Base-by-base conservation (phyloP, 2,113 vertebrate species). In the Rhinolophus sinicus region DNA sequence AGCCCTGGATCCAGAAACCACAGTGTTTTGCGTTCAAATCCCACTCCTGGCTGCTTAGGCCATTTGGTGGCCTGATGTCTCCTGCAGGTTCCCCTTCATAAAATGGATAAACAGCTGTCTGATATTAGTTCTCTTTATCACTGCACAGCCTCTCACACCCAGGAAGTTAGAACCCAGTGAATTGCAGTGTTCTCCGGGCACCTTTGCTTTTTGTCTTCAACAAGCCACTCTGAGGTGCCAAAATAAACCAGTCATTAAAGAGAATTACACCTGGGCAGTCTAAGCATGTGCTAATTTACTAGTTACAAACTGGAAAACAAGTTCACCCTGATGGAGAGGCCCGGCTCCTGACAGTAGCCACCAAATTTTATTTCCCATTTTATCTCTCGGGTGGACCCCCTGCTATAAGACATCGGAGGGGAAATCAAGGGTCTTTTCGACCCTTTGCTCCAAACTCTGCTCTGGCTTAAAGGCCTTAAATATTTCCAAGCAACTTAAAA, bases 231-330 rank as follows among this genome's bases (percentile, higher is more conserved):
- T 3, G 67, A 95, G 86, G 24, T 52, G 78, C 88, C 58, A 33
- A 14, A 62, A 58, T 33, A 97, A 96, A 92, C 64, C 60, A 70
- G 75, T 60, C 70, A 62, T 96, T 92, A 92, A 75, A 69, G 88
- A 87, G 88, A 90, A 65, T 94, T 78, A 76, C 16, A 6, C 38
- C 28, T 3, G 3, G 88, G 58, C 44, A 50, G 75, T 33, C 50
- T 50, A 58, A 90, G 78, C 69, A 35, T 40, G 58, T 83, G 84
- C 56, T 47, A 58, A 90, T 83, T 86, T 69, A 52, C 88, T 50
- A n/a, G 73, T 92, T 78, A 95, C 40, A 83, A 64, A 52, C n/a
- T 76, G 22, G 85, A 52, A 87, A 47, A 26, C 60, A 87, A 13
- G 40, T 80, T 54, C 70, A 44, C n/a, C 75, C 8, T 33, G 35